Base-by-base conservation (phyloP, 2,888 invertebrate species). In the Nomada ferruginata region DNA sequence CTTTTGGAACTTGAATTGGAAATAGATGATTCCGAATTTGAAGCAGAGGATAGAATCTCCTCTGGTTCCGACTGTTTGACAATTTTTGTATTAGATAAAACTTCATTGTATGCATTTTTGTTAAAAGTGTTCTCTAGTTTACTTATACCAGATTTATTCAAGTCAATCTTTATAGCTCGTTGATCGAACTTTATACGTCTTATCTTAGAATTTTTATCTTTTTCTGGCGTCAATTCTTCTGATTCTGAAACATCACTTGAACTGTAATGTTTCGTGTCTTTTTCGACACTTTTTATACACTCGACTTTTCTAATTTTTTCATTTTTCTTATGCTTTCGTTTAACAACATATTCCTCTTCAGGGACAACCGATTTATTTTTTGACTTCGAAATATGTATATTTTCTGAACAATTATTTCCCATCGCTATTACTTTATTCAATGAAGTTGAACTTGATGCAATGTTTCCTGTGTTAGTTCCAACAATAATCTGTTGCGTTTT, bases 1-100 rank as follows among this genome's bases (percentile, higher is more conserved):
- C 69, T 82, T 23, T 82, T 76, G 13, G 78, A 72, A 3, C 60
- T 50, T 18, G 77, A 82, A 13, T 82, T 68, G 36, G 76, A 82
- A 26, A 66, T 57, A 42, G 50, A 47, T 4, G 68, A 71, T 18
- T 68, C 86, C 11, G 84, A 79, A 26, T 71, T 66, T 9, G 65
- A 73, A 15, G 20, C 55, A n/a, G 79, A 84, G 63, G 57, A 73
- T 29, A 69, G 5, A 26, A 69, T 69, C 3, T 69, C 26, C 53
- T 68, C 55, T 13, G 65, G 2, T 50, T 84, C 55, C 2, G 57
- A 61, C 63, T 29, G 61, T 68, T 61, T 76, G 7, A 10, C 65
- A 61, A 44, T 65, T 36, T 66, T 70, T 10, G 42, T 66, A 23
- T 63, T 23, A 55, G 66, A 47, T 4, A 55, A 42, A 44, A 53